Evolutionary conservation across 2,888 invertebrate genomes (phyloP), one percentile per base, ranked within the genome.

Genomic region (Drosophila anomalata): DNA sequence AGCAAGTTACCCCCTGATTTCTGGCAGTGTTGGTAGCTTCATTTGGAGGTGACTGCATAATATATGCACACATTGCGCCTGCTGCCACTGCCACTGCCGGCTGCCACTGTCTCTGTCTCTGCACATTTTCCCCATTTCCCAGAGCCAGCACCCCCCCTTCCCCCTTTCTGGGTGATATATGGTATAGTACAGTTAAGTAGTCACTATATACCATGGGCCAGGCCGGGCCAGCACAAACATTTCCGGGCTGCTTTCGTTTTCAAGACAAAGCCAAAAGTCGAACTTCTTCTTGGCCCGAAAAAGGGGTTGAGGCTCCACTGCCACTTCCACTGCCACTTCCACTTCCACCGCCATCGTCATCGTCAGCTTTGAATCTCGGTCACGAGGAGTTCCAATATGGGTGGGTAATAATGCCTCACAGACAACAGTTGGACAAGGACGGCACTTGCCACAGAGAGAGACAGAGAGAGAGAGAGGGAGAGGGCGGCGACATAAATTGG

Each of bases 221-320:
- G 22, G 22, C 22, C 22, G 22, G 3, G 22, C 54, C 69, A 54
- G 51, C 79, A 54, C 83, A 62, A 86, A 63, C 75, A 83, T 88
- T 82, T 86, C 87, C 75, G 87, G 88, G 79, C 75, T 68, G 86
- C 73, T 80, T 85, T 85, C 86, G 79, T 75, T 75, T 78, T 87
- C 75, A 88, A 70, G 51, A 67, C 72, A 78, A 73, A 74, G 76
- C 76, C 68, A 56, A 67, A 66, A 71, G 68, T 74, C 75, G 52
- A 71, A 72, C 75, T 68, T 53, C 53, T 58, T 44, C 29, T 53
- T 20, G 60, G 44, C 33, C 31, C 22, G 26, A 36, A 36, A 36
- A 46, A 17, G 26, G 62, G 68, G 42, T 69, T 56, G 41, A 42
- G 68, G 17, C 17, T 17, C 17, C 17, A 17, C 17, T 17, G 1